A percentile compares a stretch with the other conserved stretches of the same genome.
phyloP scores from a whole-genome alignment of 2,888 invertebrate species.

The Dorcus parallelipipedus region DNA sequence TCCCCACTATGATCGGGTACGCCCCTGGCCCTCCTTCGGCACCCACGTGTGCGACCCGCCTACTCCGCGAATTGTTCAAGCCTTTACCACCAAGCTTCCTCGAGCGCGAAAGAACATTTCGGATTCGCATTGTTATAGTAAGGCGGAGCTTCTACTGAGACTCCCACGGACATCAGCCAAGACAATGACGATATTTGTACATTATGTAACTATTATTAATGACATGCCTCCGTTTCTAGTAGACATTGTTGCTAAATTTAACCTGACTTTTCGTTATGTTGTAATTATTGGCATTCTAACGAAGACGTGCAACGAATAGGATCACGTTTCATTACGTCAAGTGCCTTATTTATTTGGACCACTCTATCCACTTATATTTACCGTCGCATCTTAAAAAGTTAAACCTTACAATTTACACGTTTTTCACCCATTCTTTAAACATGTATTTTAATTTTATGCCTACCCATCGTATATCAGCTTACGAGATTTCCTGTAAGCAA shows the following conservation, averaged over 20 bases:
- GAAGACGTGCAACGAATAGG: too few species aligned
- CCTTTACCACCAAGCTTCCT: constrained; percentile 30
- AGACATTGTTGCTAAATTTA: not conserved
- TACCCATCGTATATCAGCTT: too few species aligned
- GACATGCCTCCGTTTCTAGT: constrained; percentile 7
- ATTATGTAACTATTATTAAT: constrained; percentile 16
- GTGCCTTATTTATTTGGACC: too few species aligned
- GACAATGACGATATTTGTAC: constrained; percentile 37
- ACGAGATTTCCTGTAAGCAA: too few species aligned
- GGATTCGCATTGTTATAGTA: constrained; percentile 47
- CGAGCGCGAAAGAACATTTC: constrained; percentile 41
- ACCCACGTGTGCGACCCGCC: constrained; percentile 47
- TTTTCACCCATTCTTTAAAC: too few species aligned
- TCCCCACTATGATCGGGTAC: constrained; percentile 34
- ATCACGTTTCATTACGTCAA: too few species aligned
- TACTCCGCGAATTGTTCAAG: constrained; percentile 45
- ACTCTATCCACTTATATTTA: too few species aligned
- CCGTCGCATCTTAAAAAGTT: too few species aligned
- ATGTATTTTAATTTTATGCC: too few species aligned
- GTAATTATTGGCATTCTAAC: too few species aligned
- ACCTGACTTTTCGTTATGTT: not conserved
- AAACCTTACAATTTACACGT: too few species aligned
- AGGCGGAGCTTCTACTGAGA: constrained; percentile 33
- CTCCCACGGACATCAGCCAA: constrained; percentile 37
- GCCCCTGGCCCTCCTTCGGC: constrained; percentile 41